These are phyloP conservation scores for Coronaproctus castanopsis DNA, from an alignment of 2,888 invertebrate genomes.

Conservation along the genomic window DNA sequence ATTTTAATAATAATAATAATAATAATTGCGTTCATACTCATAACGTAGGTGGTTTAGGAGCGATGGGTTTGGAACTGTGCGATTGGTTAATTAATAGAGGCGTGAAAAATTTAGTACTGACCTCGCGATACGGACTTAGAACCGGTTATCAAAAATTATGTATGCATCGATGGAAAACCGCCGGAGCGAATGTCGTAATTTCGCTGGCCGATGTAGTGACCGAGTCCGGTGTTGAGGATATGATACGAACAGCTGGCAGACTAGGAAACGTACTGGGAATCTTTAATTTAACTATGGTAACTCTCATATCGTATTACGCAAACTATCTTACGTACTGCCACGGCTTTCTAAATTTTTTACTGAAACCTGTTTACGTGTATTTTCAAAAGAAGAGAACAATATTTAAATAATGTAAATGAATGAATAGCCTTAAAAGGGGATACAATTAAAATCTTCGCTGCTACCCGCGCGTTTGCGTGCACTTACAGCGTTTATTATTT, in stretches of 20 bases:
- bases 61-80: conserved; percentile 15
- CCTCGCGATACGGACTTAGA: conserved; percentile 14
- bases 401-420: too few relatives aligned
- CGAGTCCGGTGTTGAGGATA: conserved; percentile 8
- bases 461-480: too few relatives aligned
- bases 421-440: too few relatives aligned
- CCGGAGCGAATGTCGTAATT: conserved; percentile 10
- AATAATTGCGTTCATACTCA: too few relatives aligned
- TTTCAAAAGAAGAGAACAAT: too few relatives aligned
- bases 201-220: conserved; percentile 13
- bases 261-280: conserved; percentile 13
- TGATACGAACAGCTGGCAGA: conserved; percentile 8
- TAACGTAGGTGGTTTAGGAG: conserved; percentile 17
- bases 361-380: too few relatives aligned
- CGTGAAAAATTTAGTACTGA: conserved; percentile 12
- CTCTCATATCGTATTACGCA: too few relatives aligned
- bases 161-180: conserved; percentile 12
- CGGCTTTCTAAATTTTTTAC: too few relatives aligned
- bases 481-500: too few relatives aligned
- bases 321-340: too few relatives aligned
- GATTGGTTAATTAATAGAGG: conserved; percentile 14
- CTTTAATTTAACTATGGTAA: conserved; percentile 16
- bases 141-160: conserved; percentile 15
- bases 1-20: too few relatives aligned
- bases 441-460: too few relatives aligned